Evolutionary conservation across 2,113 vertebrate genomes (phyloP).

Genomic region (Calyptomena viridis): DNA sequence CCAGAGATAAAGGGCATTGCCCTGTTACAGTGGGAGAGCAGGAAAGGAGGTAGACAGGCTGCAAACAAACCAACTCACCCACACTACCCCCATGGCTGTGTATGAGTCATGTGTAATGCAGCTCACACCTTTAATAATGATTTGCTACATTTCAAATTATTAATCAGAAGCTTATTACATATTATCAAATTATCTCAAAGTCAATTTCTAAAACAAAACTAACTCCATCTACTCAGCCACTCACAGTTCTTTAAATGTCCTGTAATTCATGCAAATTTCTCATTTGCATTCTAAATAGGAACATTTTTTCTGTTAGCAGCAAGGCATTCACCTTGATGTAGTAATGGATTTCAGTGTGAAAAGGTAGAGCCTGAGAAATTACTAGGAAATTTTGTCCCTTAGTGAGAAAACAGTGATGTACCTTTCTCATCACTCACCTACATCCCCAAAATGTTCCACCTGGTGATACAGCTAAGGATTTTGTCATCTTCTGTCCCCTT

Average conservation of each 20-base stretch:
- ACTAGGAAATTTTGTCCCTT: background rate
- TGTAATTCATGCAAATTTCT: background rate
- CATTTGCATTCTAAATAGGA: constrained; percentile 8
- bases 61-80: background rate
- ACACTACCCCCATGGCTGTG: background rate
- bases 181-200: background rate
- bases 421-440: background rate
- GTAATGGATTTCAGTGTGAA: background rate
- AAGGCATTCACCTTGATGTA: background rate
- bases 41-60: background rate
- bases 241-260: background rate
- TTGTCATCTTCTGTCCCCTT: background rate
- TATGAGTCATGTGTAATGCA: background rate
- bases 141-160: background rate
- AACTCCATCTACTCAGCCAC: background rate
- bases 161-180: background rate
- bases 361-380: background rate
- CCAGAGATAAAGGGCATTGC: background rate
- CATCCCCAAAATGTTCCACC: background rate
- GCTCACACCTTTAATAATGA: fast-evolving
- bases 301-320: background rate
- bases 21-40: fast-evolving
- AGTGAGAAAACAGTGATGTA: background rate
- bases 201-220: background rate
- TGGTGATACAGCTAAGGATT: background rate